Percentiles rank a stretch among this genome's conserved stretches.
These are phyloP conservation scores for Syngnathus typhle DNA, from an alignment of 2,113 vertebrate species.

Conservation along the genomic window DNA sequence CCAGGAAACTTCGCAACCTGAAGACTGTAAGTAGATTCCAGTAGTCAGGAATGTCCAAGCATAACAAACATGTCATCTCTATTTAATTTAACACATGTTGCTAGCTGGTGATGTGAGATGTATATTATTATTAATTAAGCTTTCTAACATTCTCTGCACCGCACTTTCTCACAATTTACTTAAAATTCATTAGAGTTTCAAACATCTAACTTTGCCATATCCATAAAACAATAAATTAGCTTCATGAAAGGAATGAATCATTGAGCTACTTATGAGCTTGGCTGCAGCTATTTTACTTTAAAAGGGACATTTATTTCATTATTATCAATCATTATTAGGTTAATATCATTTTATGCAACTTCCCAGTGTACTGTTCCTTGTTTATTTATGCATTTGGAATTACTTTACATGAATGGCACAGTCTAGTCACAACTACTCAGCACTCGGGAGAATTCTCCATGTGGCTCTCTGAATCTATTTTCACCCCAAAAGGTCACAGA, in stretches of 20 bases:
- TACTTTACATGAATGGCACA: neutral
- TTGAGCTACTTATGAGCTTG: conserved; percentile 21
- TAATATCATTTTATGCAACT: neutral
- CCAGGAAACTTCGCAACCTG: conserved; percentile 53
- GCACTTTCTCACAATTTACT: conserved; percentile 62
- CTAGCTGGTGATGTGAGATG: conserved; percentile 43
- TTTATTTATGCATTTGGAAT: conserved; percentile 18
- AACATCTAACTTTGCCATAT: conserved; percentile 64
- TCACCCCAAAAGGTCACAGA: conserved; percentile 20
- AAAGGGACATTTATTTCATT: neutral
- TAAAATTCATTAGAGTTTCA: conserved; percentile 54
- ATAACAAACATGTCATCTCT: conserved; percentile 73
- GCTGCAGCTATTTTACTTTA: neutral
- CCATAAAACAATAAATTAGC: conserved; percentile 55
- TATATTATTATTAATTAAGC: conserved; percentile 70
- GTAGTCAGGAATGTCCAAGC: conserved; percentile 69
- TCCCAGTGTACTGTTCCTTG: neutral
- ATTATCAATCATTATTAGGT: neutral
- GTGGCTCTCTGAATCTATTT: conserved; percentile 29
- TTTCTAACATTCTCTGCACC: conserved; percentile 43
- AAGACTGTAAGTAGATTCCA: conserved; percentile 67
- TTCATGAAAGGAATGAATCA: conserved; percentile 15
- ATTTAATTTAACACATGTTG: conserved; percentile 61
- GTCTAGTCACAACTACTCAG: conserved; percentile 5
- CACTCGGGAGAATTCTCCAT: conserved; percentile 37